Percentiles rank a stretch among this genome's conserved stretches.
Conservation (phyloP, 23 tunicate genomes). For the Ciona savignyi region DNA sequence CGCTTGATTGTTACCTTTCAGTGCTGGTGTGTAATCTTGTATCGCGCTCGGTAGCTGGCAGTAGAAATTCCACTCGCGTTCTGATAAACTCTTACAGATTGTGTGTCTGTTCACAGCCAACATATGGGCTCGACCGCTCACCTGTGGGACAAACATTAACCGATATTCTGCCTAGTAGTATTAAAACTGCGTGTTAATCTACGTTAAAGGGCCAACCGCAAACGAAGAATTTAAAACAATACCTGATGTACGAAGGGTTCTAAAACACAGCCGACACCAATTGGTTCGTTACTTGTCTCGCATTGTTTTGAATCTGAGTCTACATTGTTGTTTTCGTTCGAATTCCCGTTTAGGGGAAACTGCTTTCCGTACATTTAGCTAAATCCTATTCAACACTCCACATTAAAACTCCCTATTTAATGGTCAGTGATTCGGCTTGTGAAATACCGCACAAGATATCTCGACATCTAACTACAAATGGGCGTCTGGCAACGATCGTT, state of each 20-base stretch:
- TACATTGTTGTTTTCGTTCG: no score
- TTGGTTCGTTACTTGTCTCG: no score
- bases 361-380: no score
- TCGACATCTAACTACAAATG: no score
- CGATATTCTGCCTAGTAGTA: not conserved
- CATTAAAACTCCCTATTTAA: no score
- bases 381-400: no score
- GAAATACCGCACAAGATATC: no score
- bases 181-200: not conserved
- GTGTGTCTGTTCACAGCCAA: conserved; percentile 35
- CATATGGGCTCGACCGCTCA: conserved; percentile 79
- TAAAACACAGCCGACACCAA: conserved; percentile 3
- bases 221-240: not conserved
- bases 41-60: conserved; percentile 13
- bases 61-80: conserved; percentile 68
- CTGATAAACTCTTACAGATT: conserved; percentile 55
- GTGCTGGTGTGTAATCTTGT: conserved; percentile 29
- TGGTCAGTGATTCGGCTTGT: no score
- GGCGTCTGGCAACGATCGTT: no score
- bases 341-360: no score
- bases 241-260: conserved; percentile 55
- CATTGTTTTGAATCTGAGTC: no score
- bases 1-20: conserved; percentile 58
- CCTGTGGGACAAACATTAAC: conserved; percentile 19
- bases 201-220: not conserved